These are phyloP conservation scores for Gisinianus flammeolus DNA, from an alignment of 2,888 invertebrate genomes.

Conservation along the genomic window DNA sequence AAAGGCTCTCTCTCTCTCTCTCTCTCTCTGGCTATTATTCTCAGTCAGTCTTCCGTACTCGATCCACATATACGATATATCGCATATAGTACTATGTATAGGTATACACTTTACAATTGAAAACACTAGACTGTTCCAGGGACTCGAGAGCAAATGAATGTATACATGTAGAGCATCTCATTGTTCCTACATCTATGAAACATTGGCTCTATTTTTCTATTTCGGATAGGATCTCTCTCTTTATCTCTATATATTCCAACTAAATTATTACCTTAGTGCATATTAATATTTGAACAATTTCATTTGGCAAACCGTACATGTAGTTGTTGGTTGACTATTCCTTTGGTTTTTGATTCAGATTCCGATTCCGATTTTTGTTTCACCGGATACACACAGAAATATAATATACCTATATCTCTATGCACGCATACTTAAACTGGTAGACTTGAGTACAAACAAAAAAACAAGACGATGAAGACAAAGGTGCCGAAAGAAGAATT, in stretches of 20 bases:
- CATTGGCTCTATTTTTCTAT: neutral
- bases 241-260: neutral
- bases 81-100: neutral
- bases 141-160: neutral
- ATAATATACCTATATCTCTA: neutral
- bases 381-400: neutral
- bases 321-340: slow-evolving; percentile 4
- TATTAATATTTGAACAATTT: slow-evolving; percentile 29
- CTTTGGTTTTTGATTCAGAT: slow-evolving; percentile 14
- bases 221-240: neutral
- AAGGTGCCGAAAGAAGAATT: slow-evolving; percentile 38
- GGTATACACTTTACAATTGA: neutral
- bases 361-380: slow-evolving; percentile 20
- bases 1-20: slow-evolving; percentile 8
- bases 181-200: neutral
- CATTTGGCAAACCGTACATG: slow-evolving; percentile 27
- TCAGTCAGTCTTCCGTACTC: slow-evolving; percentile 1
- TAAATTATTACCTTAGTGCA: neutral
- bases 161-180: neutral
- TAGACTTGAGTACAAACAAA: neutral
- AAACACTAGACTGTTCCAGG: slow-evolving; percentile 4
- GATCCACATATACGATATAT: no score
- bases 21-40: slow-evolving; percentile 6
- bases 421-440: neutral
- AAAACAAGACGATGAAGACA: slow-evolving; percentile 15